Evolutionary conservation across 2,797 vertebrate genomes (phyloP).

Genomic region (Sebastes miniatus): DNA sequence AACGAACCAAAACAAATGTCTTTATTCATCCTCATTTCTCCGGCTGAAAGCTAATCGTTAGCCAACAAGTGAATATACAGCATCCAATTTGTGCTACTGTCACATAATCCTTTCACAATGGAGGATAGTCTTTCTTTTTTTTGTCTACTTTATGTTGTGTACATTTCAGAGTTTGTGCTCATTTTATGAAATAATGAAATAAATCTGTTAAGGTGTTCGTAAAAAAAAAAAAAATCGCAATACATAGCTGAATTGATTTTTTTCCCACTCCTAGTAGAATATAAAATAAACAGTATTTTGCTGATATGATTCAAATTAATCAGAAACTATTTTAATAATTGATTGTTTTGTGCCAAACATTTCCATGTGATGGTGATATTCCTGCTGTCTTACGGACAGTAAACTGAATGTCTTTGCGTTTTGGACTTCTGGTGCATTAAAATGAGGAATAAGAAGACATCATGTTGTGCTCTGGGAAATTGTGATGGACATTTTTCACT

Average conservation of each 20-base stretch:
- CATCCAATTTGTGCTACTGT: slow-evolving; percentile 37
- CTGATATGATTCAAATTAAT: no score
- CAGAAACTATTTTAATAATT: no score
- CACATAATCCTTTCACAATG: slow-evolving; percentile 30
- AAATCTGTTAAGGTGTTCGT: background rate
- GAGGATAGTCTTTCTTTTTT: background rate
- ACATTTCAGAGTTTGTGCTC: background rate
- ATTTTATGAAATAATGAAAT: background rate
- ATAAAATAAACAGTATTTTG: no score
- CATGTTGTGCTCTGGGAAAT: background rate
- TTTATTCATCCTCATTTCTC: slow-evolving; percentile 42
- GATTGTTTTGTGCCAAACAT: no score
- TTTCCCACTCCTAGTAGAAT: no score
- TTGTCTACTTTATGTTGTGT: background rate
- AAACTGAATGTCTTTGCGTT: no score
- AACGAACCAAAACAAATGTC: slow-evolving; percentile 24
- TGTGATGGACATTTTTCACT: background rate
- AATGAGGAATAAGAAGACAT: background rate
- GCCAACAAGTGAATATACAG: slow-evolving; percentile 29
- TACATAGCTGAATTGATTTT: no score
- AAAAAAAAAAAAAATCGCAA: no score
- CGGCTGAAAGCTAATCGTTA: slow-evolving; percentile 37
- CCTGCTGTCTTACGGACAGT: no score
- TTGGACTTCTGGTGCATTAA: no score
- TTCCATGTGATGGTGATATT: no score